Evolutionary conservation across 1,140 invertebrate species (phyloP).

Genomic region (Oryctes rhinoceros): DNA sequence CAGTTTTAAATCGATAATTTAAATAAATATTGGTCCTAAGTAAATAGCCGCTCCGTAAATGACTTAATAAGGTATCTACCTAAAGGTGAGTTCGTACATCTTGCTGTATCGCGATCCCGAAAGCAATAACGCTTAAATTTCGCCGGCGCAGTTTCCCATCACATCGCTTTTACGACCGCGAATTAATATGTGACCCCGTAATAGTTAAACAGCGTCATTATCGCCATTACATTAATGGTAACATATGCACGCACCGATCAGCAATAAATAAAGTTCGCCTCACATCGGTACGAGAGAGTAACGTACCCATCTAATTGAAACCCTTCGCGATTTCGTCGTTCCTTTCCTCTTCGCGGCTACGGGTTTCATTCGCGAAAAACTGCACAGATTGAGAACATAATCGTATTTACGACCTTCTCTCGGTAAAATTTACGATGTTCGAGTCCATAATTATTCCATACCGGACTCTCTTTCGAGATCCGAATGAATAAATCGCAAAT

Average conservation of each 20-base stretch:
- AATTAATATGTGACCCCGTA: slow-evolving; percentile 36
- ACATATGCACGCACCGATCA: slow-evolving; percentile 18
- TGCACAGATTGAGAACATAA: slow-evolving; percentile 35
- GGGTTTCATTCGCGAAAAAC: slow-evolving; percentile 3
- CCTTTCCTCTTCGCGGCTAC: not conserved
- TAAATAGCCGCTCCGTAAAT: not conserved
- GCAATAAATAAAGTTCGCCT: slow-evolving; percentile 17
- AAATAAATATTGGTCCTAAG: not conserved
- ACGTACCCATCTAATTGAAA: slow-evolving; percentile 3
- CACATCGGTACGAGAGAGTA: not conserved
- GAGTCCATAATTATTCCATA: slow-evolving; percentile 35
- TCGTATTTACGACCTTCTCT: slow-evolving; percentile 34
- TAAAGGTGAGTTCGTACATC: not conserved
- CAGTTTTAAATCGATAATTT: slow-evolving; percentile 15
- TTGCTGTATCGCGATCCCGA: not conserved
- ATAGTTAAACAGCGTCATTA: slow-evolving; percentile 36
- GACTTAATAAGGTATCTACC: slow-evolving; percentile 21
- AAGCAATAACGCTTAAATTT: slow-evolving; percentile 33
- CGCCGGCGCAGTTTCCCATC: slow-evolving; percentile 17
- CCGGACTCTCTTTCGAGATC: slow-evolving; percentile 31
- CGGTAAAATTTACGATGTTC: slow-evolving; percentile 22
- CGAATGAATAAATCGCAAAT: slow-evolving; percentile 33
- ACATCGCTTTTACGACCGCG: slow-evolving; percentile 21
- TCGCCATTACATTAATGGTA: slow-evolving; percentile 32
- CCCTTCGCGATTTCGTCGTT: not conserved